Evolutionary conservation across 2,888 invertebrate genomes (phyloP).

Genomic region (Microctonus brassicae): DNA sequence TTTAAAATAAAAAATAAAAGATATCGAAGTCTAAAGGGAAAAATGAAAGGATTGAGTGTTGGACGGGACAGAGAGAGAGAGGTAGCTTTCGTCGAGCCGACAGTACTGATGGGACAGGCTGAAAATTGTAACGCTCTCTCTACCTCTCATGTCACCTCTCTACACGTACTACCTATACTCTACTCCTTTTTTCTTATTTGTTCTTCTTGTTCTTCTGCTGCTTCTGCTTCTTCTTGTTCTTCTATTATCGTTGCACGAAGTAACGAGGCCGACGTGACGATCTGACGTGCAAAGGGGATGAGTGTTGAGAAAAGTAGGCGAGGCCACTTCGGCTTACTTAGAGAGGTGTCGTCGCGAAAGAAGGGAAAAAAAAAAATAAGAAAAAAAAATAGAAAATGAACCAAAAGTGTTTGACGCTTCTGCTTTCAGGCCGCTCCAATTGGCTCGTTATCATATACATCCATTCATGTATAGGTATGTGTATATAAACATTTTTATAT

Average conservation of each 20-base stretch:
- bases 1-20: neutral
- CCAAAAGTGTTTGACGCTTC: slow-evolving; percentile 28
- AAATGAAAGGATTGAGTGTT: neutral
- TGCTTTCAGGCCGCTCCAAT: neutral
- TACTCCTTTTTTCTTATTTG: slow-evolving; percentile 32
- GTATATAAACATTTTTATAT: neutral
- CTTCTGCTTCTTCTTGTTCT: slow-evolving; percentile 15
- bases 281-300: slow-evolving; percentile 25
- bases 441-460: neutral
- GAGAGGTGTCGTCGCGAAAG: slow-evolving; percentile 14
- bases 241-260: slow-evolving; percentile 20
- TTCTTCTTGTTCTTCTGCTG: slow-evolving; percentile 15
- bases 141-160: slow-evolving; percentile 3
- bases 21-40: neutral
- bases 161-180: neutral
- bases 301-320: slow-evolving; percentile 30
- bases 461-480: neutral
- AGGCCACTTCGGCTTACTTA: slow-evolving; percentile 22
- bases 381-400: neutral
- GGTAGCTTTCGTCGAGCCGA: neutral
- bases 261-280: slow-evolving; percentile 39
- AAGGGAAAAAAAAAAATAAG: neutral
- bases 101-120: neutral
- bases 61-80: neutral
- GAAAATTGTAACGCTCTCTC: neutral